Conservation (phyloP, 2,113 vertebrate species). For the Nerophis lumbriciformis region DNA sequence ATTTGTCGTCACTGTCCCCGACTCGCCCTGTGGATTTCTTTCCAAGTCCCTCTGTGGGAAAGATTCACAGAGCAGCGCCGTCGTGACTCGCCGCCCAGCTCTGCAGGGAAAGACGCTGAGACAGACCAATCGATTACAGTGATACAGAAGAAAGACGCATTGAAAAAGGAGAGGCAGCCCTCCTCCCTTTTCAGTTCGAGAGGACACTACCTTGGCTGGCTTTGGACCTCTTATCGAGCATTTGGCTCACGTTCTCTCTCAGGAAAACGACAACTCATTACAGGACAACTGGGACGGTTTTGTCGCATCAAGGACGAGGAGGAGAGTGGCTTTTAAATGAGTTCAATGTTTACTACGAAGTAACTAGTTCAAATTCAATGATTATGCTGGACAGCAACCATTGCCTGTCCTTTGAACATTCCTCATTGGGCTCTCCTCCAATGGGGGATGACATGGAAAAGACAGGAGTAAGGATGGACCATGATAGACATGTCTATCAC, state of each 20-base stretch:
- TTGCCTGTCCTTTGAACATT: constrained; percentile 64
- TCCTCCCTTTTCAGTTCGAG: constrained; percentile 7
- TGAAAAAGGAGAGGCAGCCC: constrained; percentile 12
- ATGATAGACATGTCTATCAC: constrained; percentile 68
- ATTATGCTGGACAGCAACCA: constrained; percentile 76
- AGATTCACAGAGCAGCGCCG: constrained; percentile 26
- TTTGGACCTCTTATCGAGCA: constrained; percentile 16
- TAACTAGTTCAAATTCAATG: constrained; percentile 38
- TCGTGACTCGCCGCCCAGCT: constrained; percentile 54
- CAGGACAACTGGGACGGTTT: constrained; percentile 27
- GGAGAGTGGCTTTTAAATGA: constrained; percentile 24
- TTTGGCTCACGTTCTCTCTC: constrained; percentile 13
- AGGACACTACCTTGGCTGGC: constrained; percentile 17
- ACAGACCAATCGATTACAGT: constrained; percentile 47
- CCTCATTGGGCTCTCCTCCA: constrained; percentile 63
- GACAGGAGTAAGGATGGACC: constrained; percentile 53
- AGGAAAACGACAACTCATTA: constrained; percentile 19
- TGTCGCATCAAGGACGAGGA: constrained; percentile 30
- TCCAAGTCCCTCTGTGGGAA: background rate
- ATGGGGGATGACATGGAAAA: constrained; percentile 64
- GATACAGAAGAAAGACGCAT: constrained; percentile 24
- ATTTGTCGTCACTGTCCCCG: constrained; percentile 5
- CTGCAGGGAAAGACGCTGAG: constrained; percentile 44
- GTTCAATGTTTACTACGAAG: constrained; percentile 33
- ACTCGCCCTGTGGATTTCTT: constrained; percentile 35